phyloP scores from a whole-genome alignment of 2,888 invertebrate genomes.

The Acrobasis repandana region DNA sequence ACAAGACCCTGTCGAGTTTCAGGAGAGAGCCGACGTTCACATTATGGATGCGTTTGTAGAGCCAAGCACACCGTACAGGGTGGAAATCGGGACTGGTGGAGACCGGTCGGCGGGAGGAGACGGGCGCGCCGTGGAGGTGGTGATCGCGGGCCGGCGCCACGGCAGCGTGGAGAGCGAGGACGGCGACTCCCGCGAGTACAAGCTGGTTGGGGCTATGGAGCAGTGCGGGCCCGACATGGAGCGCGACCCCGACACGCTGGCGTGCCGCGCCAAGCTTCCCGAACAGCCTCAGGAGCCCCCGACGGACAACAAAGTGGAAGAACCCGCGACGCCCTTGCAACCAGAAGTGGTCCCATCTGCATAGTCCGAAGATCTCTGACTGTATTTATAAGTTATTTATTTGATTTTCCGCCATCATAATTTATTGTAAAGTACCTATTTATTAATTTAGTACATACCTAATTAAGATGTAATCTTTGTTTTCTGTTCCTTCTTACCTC shows the following conservation, averaged over 20 bases:
- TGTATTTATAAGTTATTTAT: conserved; percentile 51
- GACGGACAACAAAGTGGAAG: conserved; percentile 24
- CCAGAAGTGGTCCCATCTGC: conserved; percentile 51
- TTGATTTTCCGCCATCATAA: conserved; percentile 39
- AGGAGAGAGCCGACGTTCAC: conserved; percentile 73
- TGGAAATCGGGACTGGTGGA: conserved; percentile 79
- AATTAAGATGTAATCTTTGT: conserved; percentile 17
- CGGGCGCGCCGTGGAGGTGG: conserved; percentile 61
- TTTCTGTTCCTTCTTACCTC: conserved; percentile 5
- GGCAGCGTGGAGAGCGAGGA: conserved; percentile 48
- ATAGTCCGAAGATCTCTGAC: conserved; percentile 51
- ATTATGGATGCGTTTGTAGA: conserved; percentile 83
- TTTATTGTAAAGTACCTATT: conserved; percentile 44
- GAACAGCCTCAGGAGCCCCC: conserved; percentile 21
- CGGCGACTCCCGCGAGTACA: conserved; percentile 61
- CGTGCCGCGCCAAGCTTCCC: conserved; percentile 54
- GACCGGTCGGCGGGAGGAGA: conserved; percentile 52
- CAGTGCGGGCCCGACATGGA: conserved; percentile 89
- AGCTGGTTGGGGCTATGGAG: conserved; percentile 86
- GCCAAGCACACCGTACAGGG: conserved; percentile 86
- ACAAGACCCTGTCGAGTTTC: conserved; percentile 41
- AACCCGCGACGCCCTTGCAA: conserved; percentile 30
- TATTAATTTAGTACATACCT: conserved; percentile 32
- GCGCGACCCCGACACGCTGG: conserved; percentile 87
- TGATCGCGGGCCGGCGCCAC: conserved; percentile 62